Evolutionary conservation across 2,113 vertebrate genomes (phyloP), one percentile per base, ranked within the genome.

Genomic region (Anoplopoma fimbria): DNA sequence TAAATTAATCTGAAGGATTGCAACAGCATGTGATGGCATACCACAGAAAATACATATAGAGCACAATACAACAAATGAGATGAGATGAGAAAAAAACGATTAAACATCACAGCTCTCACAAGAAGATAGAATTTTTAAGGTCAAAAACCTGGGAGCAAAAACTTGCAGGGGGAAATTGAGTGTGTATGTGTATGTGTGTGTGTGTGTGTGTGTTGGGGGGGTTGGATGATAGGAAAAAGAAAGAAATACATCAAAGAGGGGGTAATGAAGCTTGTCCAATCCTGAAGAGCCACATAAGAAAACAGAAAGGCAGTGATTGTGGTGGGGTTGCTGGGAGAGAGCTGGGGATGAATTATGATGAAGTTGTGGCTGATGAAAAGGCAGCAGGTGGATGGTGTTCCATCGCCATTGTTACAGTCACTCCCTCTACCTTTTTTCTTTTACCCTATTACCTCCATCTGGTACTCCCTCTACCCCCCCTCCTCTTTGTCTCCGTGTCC

Each of bases 241-340:
- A 82, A 89, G 90, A 87, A 92, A 91, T 86, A 94, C 83, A 94
- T 94, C 91, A 93, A 92, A 92, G 89, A 86, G 88, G 86, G 68
- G 88, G 93, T 94, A 94, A 94, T 94, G 93, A 94, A 93, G 91
- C 92, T 85, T 88, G 90, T 91, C 91, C 92, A 91, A 92, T 93
- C 90, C 91, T 83, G 86, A 90, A 63, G 89, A 85, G 78, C 72
- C 85, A 68, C 79, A 77, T 57, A 82, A 85, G 77, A 85, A 91
- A 81, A 91, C 81, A 82, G 85, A 69, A 55, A 36, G 45, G 55
- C 42, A 4, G 63, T 53, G 84, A 80, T 73, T 71, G 80, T 55
- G 74, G 64, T 5, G 74, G 69, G 75, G 86, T 10, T 53, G 87
- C 75, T 27, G 79, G 25, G 55, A 81, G 33, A 45, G 68, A 62